Percentiles rank a stretch among this genome's conserved stretches.
These are phyloP conservation scores for Galago senegalensis DNA, from an alignment of 2,797 vertebrate genomes.

Conservation along the genomic window DNA sequence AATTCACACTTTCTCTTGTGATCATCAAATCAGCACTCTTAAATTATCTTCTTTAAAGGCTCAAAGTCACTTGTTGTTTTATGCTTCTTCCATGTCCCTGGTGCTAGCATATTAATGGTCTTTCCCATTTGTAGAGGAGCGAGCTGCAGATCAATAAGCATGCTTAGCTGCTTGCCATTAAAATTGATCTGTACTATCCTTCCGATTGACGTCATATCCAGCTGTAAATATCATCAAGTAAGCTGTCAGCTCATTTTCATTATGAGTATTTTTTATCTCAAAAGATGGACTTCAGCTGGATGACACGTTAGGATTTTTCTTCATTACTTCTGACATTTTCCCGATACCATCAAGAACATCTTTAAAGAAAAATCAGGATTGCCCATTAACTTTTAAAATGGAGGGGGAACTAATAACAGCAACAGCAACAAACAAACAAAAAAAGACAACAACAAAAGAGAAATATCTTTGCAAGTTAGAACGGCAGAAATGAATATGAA, in stretches of 20 bases:
- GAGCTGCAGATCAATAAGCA: constrained; percentile 87
- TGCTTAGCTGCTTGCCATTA: constrained; percentile 88
- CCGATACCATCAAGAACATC: constrained; percentile 68
- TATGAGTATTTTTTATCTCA: constrained; percentile 84
- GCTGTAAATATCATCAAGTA: constrained; percentile 90
- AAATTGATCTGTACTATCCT: constrained; percentile 87
- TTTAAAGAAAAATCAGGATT: constrained; percentile 79
- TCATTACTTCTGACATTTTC: constrained; percentile 86
- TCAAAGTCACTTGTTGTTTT: constrained; percentile 84
- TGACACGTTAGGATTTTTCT: constrained; percentile 81
- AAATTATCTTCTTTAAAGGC: constrained; percentile 84
- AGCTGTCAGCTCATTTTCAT: constrained; percentile 87
- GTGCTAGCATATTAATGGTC: constrained; percentile 85
- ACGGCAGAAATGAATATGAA: constrained; percentile 27
- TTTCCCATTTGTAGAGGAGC: constrained; percentile 86
- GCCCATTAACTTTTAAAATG: constrained; percentile 68
- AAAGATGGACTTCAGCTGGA: constrained; percentile 85
- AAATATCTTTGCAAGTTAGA: background rate
- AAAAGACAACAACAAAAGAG: background rate
- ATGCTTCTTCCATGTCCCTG: constrained; percentile 71
- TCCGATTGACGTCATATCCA: constrained; percentile 89
- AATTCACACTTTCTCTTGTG: constrained; percentile 83
- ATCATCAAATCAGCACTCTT: constrained; percentile 82
- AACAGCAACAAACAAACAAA: background rate
- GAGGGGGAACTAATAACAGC: background rate